phyloP scores from a whole-genome alignment of 2,113 vertebrate species.

The Notarius lentiginosus region DNA sequence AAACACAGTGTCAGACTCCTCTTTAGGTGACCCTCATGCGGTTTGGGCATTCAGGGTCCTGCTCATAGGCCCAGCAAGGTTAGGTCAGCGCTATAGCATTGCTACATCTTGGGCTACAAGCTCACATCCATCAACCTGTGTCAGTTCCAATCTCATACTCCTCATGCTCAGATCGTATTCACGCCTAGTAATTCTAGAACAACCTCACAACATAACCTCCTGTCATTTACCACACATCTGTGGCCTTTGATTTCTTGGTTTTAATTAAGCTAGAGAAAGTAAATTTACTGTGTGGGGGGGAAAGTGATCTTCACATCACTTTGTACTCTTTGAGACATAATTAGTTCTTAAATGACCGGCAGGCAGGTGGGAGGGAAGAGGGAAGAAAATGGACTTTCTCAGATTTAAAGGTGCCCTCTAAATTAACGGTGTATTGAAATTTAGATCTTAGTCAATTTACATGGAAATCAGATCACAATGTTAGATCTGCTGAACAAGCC shows the following conservation, averaged over 20 bases:
- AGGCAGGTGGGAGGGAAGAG: neutral
- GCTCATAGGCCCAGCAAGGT: neutral
- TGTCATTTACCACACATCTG: neutral
- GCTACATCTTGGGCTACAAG: neutral
- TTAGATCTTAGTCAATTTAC: constrained; percentile 33
- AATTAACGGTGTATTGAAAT: constrained; percentile 13
- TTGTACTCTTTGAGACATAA: constrained; percentile 18
- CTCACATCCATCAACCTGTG: neutral
- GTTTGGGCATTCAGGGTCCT: neutral
- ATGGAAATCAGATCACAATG: constrained; percentile 24
- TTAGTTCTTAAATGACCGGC: constrained; percentile 19
- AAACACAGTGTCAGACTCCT: neutral
- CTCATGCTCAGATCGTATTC: neutral
- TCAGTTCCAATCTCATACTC: neutral
- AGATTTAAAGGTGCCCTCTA: neutral
- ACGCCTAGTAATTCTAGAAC: neutral
- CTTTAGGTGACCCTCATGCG: neutral
- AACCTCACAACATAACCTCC: neutral
- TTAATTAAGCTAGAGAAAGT: constrained; percentile 17
- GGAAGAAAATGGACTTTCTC: neutral
- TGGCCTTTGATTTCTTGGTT: neutral
- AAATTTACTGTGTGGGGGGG: neutral
- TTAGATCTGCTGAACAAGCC: constrained; percentile 3
- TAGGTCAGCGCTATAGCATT: neutral
- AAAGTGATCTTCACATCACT: constrained; percentile 2